Base-by-base conservation (phyloP, 2,797 vertebrate genomes). In the Esox masquinongy region DNA sequence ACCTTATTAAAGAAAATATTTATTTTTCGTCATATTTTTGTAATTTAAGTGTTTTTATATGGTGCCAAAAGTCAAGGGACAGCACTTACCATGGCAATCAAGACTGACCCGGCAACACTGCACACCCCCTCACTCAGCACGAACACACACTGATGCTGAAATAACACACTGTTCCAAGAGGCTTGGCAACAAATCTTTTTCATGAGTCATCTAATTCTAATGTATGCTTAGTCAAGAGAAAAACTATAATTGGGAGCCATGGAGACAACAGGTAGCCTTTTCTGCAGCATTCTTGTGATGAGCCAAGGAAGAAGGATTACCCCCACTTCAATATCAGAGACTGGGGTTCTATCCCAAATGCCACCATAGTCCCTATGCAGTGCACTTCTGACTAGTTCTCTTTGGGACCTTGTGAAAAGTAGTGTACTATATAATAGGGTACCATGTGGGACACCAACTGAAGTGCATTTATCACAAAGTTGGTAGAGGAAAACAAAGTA, bases 171-270 rank as follows among this genome's bases (percentile, higher is more conserved):
- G 61, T 83, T 85, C 80, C 79, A 87, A 87, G 78, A 82, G 77
- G 76, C 71, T 76, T 80, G 82, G 86, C 86, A 87, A 80, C 77
- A 78, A 3, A 82, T 72, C 39, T 73, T 86, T 80, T 68, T 85
- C 88, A 89, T 89, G 89, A 92, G 85, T 92, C 90, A 91, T 81
- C 85, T 90, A 88, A 89, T 24, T 22, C 22, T 47, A 47, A 61
- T 91, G 87, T 70, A 79, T 74, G 88, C 88, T 90, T 86, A 86
- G 80, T 89, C 86, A 84, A 86, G 85, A 87, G 83, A 87, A 89
- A 68, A 84, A 83, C 82, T 82, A 34, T 83, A 86, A 87, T 79
- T 84, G 84, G 84, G 82, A 76, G 79, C 78, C 74, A 75, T 64
- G 17, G 68, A 86, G 84, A 89, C 84, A 89, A 88, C 88, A 88